These are phyloP conservation scores for Leptocoma aspasia DNA, from an alignment of 2,113 vertebrate genomes.

Conservation along the genomic window DNA sequence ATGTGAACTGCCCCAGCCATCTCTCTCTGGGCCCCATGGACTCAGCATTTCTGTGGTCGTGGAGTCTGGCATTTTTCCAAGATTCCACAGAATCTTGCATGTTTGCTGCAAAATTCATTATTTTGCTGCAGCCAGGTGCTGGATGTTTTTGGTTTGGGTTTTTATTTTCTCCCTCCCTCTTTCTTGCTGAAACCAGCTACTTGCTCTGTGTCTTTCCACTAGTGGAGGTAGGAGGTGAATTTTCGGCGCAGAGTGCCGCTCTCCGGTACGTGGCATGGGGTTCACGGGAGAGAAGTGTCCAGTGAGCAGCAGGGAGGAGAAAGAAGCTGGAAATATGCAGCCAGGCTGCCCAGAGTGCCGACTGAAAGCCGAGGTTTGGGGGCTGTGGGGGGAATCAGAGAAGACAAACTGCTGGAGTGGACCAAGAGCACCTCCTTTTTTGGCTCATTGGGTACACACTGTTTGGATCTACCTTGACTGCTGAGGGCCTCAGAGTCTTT, in stretches of 20 bases:
- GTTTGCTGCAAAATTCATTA: slow-evolving; percentile 69
- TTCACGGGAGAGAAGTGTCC: not conserved
- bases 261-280: accelerated
- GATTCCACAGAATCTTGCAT: slow-evolving; percentile 59
- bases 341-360: not conserved
- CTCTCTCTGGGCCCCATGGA: slow-evolving; percentile 60
- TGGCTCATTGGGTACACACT: not conserved
- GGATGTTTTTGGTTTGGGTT: slow-evolving; percentile 1
- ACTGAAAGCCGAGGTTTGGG: not conserved
- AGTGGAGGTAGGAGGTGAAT: not conserved
- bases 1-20: slow-evolving; percentile 61
- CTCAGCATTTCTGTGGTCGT: slow-evolving; percentile 65
- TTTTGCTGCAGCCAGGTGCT: slow-evolving; percentile 63
- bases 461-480: slow-evolving; percentile 12
- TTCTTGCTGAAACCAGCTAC: slow-evolving; percentile 1
- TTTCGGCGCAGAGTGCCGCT: not conserved
- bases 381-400: not conserved
- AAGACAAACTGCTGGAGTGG: slow-evolving; percentile 27
- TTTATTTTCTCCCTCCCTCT: not conserved
- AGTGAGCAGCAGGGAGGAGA: not conserved
- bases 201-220: not conserved
- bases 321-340: not conserved
- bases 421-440: slow-evolving; percentile 25
- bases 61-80: slow-evolving; percentile 50
- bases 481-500: slow-evolving; percentile 7